These are phyloP conservation scores for Anabacerthia variegaticeps DNA, from an alignment of 2,797 vertebrate genomes.

Conservation along the genomic window DNA sequence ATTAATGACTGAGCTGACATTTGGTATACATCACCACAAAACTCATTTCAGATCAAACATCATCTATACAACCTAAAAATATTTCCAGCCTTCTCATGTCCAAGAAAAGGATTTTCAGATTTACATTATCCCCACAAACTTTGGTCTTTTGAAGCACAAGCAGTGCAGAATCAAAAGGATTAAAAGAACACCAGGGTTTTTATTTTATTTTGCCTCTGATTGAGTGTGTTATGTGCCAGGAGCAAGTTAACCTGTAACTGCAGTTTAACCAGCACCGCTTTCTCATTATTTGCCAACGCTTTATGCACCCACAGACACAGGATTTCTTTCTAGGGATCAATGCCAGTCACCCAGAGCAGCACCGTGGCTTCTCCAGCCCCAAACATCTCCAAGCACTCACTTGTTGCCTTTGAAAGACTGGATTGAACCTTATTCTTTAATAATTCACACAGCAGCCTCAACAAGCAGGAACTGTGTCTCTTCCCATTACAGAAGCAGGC, in stretches of 20 bases:
- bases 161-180: background rate
- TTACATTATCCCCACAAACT: conserved; percentile 19
- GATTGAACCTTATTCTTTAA: background rate
- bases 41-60: conserved; percentile 45
- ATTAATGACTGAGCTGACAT: conserved; percentile 27
- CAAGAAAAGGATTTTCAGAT: conserved; percentile 30
- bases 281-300: conserved; percentile 1
- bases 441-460: conserved; percentile 11
- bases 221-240: conserved; percentile 1
- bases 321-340: background rate
- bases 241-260: conserved; percentile 62
- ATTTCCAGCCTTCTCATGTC: conserved; percentile 5
- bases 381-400: background rate
- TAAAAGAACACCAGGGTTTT: background rate
- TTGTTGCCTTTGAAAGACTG: conserved; percentile 20
- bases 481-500: background rate
- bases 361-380: background rate
- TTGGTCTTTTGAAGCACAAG: background rate
- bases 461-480: background rate
- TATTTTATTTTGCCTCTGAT: background rate
- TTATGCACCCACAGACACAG: background rate
- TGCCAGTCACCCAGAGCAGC: background rate
- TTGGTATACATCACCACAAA: conserved; percentile 3
- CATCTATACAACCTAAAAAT: conserved; percentile 22
- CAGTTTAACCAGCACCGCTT: conserved; percentile 24